Evolutionary conservation across 2,888 invertebrate genomes (phyloP), one percentile per base, ranked within the genome.

Genomic region (Idaea straminata): DNA sequence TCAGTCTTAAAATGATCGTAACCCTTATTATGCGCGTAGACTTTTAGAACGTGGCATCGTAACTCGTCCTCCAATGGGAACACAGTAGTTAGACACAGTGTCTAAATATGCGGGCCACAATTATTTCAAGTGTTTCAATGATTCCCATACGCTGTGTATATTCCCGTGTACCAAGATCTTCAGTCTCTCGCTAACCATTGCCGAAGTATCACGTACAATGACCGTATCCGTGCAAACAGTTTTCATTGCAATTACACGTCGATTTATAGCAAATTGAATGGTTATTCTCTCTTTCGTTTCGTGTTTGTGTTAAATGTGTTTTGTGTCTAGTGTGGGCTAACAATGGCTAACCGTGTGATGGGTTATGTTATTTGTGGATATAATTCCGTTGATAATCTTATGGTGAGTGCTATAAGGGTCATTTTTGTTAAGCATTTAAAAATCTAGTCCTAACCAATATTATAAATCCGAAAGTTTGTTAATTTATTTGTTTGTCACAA

Each of bases 311-410:
- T 69, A 72, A 66, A 67, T 75, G 71, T 70, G 65, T 38, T 4
- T 4, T 13, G 36, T 47, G 47, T 10, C 47, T 47, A 47, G 47
- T 47, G 47, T 6, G 7, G 7, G 13, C 10, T 6, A 13, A 47
- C 47, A 59, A 93, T 93, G 93, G 90, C 93, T 67, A 93, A 90
- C 76, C 83, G 86, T 72, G 88, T 93, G 79, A 89, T 94, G 88
- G 94, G 94, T 74, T 94, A 94, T 75, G 93, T 94, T 67, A 93
- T 93, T 77, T 94, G 94, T 85, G 94, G 94, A 71, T 94, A 94
- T 77, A 93, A 92, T 76, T 94, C 94, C 65, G 93, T 94, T 74
- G 94, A 94, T 79, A 93, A 94, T 85, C 78, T 93, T 59, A 78
- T 93, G 94, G 94, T 94, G 82, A 93, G 91, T 85, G 16, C n/a